A percentile compares a stretch with the other conserved stretches of the same genome.
phyloP scores from a whole-genome alignment of 1,140 invertebrate species.

The Olivierus martensii region DNA sequence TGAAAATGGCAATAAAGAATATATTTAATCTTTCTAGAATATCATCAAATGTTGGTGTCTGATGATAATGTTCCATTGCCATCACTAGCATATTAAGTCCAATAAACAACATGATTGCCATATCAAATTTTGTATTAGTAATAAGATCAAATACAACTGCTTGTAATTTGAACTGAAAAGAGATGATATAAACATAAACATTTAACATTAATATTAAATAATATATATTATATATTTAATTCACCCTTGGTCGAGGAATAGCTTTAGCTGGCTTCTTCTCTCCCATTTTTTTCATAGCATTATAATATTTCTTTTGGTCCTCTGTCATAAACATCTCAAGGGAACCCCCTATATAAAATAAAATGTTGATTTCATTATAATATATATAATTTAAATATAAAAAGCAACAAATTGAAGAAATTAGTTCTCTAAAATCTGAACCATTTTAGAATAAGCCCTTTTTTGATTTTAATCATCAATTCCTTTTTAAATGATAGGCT shows the following conservation, averaged over 20 bases:
- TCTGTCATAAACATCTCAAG: conserved; percentile 99
- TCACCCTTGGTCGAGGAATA: conserved; percentile 87
- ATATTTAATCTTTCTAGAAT: conserved; percentile 84
- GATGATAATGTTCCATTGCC: conserved; percentile 92
- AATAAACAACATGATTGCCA: conserved; percentile 98
- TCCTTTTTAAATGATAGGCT: no score
- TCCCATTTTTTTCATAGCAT: conserved; percentile 99
- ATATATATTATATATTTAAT: conserved; percentile 1
- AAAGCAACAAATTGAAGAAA: no score
- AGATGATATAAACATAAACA: no score
- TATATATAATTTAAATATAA: no score
- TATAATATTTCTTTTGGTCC: conserved; percentile 99
- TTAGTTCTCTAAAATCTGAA: no score
- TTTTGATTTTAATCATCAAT: no score
- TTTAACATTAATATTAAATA: no score
- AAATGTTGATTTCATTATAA: no score
- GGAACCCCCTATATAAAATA: conserved; percentile 66
- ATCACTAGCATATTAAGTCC: conserved; percentile 97
- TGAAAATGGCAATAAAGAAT: conserved; percentile 98
- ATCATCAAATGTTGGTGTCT: conserved; percentile 61
- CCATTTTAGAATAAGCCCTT: no score
- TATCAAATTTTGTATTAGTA: conserved; percentile 97
- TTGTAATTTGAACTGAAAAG: conserved; percentile 85
- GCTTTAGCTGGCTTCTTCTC: conserved; percentile 96
- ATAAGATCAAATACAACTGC: conserved; percentile 92